Percentiles rank a stretch among this genome's conserved stretches.
Evolutionary conservation across 2,113 vertebrate species (phyloP).

Genomic region (Lophotis ruficrista): DNA sequence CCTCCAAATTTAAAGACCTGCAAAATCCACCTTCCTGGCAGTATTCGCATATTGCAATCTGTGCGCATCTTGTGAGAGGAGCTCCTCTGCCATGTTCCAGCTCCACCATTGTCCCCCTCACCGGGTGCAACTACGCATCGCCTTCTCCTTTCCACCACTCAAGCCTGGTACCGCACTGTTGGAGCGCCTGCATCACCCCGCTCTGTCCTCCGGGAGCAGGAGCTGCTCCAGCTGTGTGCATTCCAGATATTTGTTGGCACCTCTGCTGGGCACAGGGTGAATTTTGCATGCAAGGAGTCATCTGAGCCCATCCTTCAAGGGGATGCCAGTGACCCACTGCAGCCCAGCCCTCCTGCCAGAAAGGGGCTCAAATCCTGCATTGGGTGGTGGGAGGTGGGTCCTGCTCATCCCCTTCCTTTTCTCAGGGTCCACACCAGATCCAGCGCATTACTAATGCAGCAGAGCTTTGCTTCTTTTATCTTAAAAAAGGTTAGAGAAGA

Average conservation of each 20-base stretch:
- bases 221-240: neutral
- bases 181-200: neutral
- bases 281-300: neutral
- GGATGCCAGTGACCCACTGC: neutral
- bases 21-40: neutral
- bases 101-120: neutral
- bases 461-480: neutral
- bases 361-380: neutral
- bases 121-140: neutral
- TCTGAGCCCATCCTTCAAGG: neutral
- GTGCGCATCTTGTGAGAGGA: neutral
- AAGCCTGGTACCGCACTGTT: neutral
- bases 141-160: neutral
- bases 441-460: neutral
- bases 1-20: neutral
- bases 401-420: neutral
- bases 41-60: neutral
- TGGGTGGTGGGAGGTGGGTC: neutral
- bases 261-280: neutral
- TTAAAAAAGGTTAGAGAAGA: slow-evolving; percentile 25
- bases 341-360: neutral
- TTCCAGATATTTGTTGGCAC: neutral
- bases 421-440: neutral
- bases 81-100: neutral
- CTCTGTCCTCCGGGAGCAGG: fast-evolving